Base-by-base conservation (phyloP, 2,113 vertebrate species). In the Hippocampus zosterae region DNA sequence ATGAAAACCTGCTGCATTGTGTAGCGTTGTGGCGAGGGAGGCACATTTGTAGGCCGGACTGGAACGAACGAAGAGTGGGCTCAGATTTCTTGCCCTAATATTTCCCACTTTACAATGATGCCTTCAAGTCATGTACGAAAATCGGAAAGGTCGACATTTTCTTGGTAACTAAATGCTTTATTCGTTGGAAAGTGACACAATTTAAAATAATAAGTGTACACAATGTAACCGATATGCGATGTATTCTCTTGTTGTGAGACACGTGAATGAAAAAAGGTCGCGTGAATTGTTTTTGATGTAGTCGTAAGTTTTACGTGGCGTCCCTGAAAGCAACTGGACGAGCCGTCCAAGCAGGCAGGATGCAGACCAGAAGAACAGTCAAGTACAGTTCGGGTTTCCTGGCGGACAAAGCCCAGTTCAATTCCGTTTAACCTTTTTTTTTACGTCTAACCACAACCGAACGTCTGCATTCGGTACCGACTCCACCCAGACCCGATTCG, bases 11-110 rank as follows among this genome's bases (percentile, higher is more conserved):
- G 81, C 70, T 73, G 60, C 60, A 67, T 68, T 73, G 83, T 71
- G 78, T 71, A 81, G 75, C 70, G 76, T 69, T 60, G 57, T 19
- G 57, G 55, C 15, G 55, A 57, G 23, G 55, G 55, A 57, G 55
- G 55, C 23, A 25, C 55, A 60, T 18, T 60, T 60, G 57, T 8
- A 60, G 74, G 72, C 81, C 74, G 80, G 79, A 84, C 63, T 65
- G 42, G 15, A 65, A 65, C n/a, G 79, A 85, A 85, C 78, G n/a
- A 81, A 44, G 69, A 74, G 50, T 70, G 82, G 79, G 81, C 81
- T 88, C 85, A 82, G 60, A 83, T 88, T 89, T 89, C 84, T 80
- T 62, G 73, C 70, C 78, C 70, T 75, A 77, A 81, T 77, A 69
- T 79, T 81, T 76, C 84, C 81, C 79, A 87, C 84, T 88, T 72